Conservation (phyloP, 2,113 vertebrate genomes). For the Reinhardtius hippoglossoides region DNA sequence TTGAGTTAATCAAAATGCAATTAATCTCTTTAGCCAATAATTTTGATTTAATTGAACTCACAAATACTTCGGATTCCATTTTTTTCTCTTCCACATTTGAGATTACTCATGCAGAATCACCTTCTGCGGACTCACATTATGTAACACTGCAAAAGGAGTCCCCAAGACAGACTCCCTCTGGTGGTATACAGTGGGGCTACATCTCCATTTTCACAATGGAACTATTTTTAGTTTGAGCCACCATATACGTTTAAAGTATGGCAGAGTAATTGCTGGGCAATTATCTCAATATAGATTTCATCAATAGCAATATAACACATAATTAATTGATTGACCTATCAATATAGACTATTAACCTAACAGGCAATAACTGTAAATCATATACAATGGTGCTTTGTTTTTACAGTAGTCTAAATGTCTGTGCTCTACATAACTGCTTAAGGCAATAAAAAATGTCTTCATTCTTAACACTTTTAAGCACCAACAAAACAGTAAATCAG, state of each 20-base stretch:
- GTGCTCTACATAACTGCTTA: too few relatives aligned
- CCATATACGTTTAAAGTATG: background rate
- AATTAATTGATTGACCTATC: too few relatives aligned
- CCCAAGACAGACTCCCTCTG: slow-evolving; percentile 51
- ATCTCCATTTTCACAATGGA: background rate
- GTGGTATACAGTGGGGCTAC: slow-evolving; percentile 47
- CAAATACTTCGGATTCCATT: slow-evolving; percentile 1
- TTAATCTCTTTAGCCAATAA: background rate
- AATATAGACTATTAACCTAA: too few relatives aligned
- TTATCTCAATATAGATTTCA: too few relatives aligned
- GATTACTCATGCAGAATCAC: slow-evolving; percentile 55
- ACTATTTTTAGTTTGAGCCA: slow-evolving; percentile 1
- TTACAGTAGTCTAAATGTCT: too few relatives aligned
- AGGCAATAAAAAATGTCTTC: too few relatives aligned
- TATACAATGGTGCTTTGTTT: too few relatives aligned
- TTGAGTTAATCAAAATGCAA: background rate
- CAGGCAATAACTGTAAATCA: too few relatives aligned
- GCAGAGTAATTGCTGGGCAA: background rate
- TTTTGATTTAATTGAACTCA: background rate
- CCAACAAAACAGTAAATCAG: background rate
- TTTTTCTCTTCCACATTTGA: slow-evolving; percentile 18
- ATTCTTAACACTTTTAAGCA: too few relatives aligned
- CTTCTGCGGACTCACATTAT: slow-evolving; percentile 55
- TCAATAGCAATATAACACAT: too few relatives aligned
- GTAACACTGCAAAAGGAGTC: slow-evolving; percentile 51